Evolutionary conservation across 64 coral and sea anemone genomes (phyloP), one percentile per base, ranked within the genome.

Genomic region (Porites australiensis): DNA sequence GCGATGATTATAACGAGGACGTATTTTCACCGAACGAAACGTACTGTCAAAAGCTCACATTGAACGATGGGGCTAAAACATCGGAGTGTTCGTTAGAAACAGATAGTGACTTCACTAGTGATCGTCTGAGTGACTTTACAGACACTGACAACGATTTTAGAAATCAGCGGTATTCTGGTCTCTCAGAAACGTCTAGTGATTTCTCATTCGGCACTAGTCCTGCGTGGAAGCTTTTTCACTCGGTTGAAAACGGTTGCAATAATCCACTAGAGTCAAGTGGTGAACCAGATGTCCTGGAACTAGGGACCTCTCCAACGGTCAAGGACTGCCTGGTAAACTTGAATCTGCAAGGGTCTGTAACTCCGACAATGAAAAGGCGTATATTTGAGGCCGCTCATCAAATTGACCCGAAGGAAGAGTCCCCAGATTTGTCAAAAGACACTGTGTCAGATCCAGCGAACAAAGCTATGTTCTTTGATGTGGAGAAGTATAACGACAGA

Each of bases 381-480:
- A 88, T 48, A 74, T 88, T 88, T 72, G 86, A 88, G 10, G 52
- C 2, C 8, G 60, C 44, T 45, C 19, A 77, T 11, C 5, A 37
- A 72, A 49, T 11, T 53, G n/a, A 6, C 8, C 16, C 16, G 52
- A 74, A 69, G 10, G 70, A 94, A 11, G 70, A 94, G 57, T 22
- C 5, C 6, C 12, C 48, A 57, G 61, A 58, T 12, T 67, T 19
- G 11, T 20, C 44, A 58, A 52, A 70, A 21, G 62, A 87, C 5
- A 5, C 73, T 2, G 15, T 53, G 2, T 8, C 60, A 77, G 57
- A 55, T 58, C 91, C 91, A 5, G 59, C 23, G 54, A 74, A 93
- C 21, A 86, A 75, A 68, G 83, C 91, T 11, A 79, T 87, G 44
- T 93, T 93, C 72, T 93, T 93, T 79, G 91, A 93, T 50, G 75